Evolutionary conservation across 2,113 vertebrate genomes (phyloP), one percentile per base, ranked within the genome.

Genomic region (Neodontobutis hainanensis): DNA sequence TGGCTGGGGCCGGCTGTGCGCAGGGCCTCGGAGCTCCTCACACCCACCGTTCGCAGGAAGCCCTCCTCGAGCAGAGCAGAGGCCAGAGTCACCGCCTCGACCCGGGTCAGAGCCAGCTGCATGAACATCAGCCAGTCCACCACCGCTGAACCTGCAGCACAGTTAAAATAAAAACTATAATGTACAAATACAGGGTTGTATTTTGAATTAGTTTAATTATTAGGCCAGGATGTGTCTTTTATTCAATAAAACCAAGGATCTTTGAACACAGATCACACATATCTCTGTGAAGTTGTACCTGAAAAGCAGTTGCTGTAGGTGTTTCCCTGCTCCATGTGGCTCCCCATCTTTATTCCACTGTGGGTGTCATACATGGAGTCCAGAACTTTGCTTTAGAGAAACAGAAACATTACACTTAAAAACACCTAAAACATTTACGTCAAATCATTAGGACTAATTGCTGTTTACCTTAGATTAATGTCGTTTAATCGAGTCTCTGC

Each of bases 111-210:
- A 0, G 87, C 87, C 69, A 96, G 86, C 74, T 86, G 79, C 40
- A 69, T 92, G 85, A 94, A 96, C 86, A 99, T 94, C 89, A 99
- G 87, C 97, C 97, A 99, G 88, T 98, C 97, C 66, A 97, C 95
- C 80, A 95, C 87, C 0, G 92, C 89, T 5, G 97, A 96, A 46
- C 97, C 96, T 99, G 81, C 19, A 56, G 46, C 48, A 46, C 11
- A 53, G 42, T 45, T 5, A 40, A 32, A 62, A 1, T 57, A 60
- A 42, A 27, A 2, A 27, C 19, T 27, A 27, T 27, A 27, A 27
- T 27, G 19, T 27, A 27, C 1, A 27, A 27, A 27, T n/a, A n/a
- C 1, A 27, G 19, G 19, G 19, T 27, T 27, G 19, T 27, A 27
- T 27, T 27, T 27, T 27, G 19, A 1, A 27, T 27, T 27, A 3